Percentiles rank a stretch among this genome's conserved stretches.
These are phyloP conservation scores for Penaeus monodon DNA, from an alignment of 2,888 invertebrate genomes.

Conservation along the genomic window DNA sequence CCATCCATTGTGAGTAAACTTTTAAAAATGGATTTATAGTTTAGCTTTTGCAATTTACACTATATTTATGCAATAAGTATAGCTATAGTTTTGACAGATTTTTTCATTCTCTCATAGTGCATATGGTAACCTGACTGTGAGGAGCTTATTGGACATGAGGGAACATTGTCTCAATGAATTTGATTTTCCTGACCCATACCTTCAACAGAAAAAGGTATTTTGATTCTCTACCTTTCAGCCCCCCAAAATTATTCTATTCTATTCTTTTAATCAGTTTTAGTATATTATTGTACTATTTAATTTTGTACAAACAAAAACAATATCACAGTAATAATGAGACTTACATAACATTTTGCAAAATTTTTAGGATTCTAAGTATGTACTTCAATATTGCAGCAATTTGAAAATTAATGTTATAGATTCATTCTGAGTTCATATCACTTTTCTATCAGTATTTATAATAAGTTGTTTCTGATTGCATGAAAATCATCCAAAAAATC, in stretches of 20 bases:
- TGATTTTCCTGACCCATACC: constrained; percentile 89
- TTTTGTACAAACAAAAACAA: no score
- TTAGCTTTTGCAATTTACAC: neutral
- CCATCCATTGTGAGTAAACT: constrained; percentile 82
- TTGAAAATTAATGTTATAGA: no score
- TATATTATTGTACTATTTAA: neutral
- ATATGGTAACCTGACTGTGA: constrained; percentile 86
- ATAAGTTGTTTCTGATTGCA: no score
- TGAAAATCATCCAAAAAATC: no score
- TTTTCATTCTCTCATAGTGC: constrained; percentile 71
- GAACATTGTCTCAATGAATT: constrained; percentile 91
- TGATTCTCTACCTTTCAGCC: neutral
- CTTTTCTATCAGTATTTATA: no score
- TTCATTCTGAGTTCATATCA: no score
- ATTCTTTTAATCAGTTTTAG: neutral
- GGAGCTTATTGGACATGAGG: constrained; percentile 90
- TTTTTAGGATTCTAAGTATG: no score
- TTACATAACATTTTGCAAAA: no score
- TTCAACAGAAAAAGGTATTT: constrained; percentile 71
- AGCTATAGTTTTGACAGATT: no score
- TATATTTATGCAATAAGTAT: neutral
- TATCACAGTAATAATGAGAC: no score
- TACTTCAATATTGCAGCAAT: no score
- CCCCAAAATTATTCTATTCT: constrained; percentile 3
- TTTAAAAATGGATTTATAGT: neutral